These are phyloP conservation scores for Mobula birostris DNA, from an alignment of 2,113 vertebrate species.

Conservation along the genomic window DNA sequence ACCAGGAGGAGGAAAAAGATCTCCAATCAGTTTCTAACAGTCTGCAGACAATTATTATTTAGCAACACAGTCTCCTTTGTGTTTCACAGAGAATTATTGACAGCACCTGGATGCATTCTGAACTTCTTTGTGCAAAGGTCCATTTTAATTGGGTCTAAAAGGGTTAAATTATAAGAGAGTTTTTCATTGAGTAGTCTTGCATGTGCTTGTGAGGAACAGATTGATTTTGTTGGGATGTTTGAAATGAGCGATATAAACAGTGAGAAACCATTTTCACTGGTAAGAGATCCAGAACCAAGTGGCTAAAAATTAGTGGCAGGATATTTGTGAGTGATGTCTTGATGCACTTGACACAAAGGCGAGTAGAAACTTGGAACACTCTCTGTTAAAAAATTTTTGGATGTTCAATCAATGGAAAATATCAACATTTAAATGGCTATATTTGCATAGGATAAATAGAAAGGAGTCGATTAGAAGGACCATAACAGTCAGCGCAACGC, in stretches of 20 bases:
- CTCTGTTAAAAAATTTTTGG: background rate
- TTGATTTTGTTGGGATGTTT: background rate
- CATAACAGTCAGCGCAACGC: no score
- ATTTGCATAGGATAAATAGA: background rate
- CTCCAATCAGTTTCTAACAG: background rate
- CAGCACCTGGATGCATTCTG: background rate
- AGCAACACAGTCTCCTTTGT: background rate
- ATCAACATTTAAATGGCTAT: background rate
- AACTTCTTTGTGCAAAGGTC: background rate
- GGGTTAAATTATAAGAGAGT: no score
- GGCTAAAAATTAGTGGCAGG: background rate
- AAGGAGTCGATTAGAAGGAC: background rate
- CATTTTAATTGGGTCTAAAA: background rate
- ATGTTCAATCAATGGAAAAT: background rate
- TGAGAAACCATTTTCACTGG: background rate
- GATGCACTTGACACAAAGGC: background rate
- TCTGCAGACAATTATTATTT: background rate
- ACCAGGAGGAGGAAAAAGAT: background rate
- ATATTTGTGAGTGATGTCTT: background rate
- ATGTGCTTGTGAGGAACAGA: background rate
- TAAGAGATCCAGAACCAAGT: background rate
- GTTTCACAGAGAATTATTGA: background rate
- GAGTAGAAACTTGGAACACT: background rate
- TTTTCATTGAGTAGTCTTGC: background rate
- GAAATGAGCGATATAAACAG: background rate